A percentile compares a stretch with the other conserved stretches of the same genome.
Evolutionary conservation across 1,140 invertebrate genomes (phyloP).

Genomic region (Aphaenogaster floridana): DNA sequence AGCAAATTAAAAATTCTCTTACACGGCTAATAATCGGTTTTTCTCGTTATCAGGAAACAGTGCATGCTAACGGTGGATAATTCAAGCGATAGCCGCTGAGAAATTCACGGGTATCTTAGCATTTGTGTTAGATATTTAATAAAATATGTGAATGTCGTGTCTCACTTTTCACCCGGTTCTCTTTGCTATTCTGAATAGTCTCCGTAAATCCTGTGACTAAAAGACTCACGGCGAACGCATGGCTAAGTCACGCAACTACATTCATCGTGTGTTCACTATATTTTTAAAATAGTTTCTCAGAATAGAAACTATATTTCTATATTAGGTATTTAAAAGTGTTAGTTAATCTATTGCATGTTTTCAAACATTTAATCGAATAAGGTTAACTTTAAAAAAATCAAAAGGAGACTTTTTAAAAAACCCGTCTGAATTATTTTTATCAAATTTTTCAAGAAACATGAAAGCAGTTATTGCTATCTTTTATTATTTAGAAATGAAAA

Average conservation of each 20-base stretch:
- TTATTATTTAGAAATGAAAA: slow-evolving; percentile 26
- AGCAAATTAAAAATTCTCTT: slow-evolving; percentile 35
- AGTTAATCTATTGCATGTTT: neutral
- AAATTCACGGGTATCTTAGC: slow-evolving; percentile 19
- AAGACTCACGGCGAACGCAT: neutral
- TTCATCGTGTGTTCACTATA: neutral
- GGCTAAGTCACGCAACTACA: neutral
- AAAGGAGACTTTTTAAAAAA: neutral
- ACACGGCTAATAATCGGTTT: slow-evolving; percentile 27
- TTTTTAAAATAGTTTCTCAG: slow-evolving; percentile 5
- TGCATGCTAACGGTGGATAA: neutral
- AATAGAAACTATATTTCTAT: neutral
- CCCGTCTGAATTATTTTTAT: neutral
- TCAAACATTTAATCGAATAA: neutral
- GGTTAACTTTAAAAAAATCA: neutral
- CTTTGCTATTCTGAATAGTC: slow-evolving; percentile 55
- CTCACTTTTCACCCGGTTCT: slow-evolving; percentile 41
- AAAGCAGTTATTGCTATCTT: neutral
- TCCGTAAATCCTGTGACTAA: slow-evolving; percentile 33
- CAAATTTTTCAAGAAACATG: neutral
- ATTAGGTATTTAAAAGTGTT: neutral
- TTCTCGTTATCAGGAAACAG: neutral
- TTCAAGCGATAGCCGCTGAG: slow-evolving; percentile 21
- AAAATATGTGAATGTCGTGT: slow-evolving; percentile 65
- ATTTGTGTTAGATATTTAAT: slow-evolving; percentile 45